Conservation (phyloP, 2,113 vertebrate genomes). For the Urocolius indicus region DNA sequence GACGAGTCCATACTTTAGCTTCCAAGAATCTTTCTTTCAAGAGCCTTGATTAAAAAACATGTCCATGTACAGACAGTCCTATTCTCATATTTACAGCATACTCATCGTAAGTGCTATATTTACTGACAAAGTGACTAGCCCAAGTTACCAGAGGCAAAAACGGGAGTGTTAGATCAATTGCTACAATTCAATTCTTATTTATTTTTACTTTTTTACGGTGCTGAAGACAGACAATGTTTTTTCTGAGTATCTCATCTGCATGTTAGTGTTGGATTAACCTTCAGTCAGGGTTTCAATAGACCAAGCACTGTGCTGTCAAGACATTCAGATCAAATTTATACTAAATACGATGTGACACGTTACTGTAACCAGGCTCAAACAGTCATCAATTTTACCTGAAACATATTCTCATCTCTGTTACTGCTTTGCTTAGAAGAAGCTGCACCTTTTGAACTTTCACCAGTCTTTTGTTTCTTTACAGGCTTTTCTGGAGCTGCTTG, state of each 20-base stretch:
- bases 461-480: conserved; percentile 91
- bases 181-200: background rate
- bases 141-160: too few species aligned
- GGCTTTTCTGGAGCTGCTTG: conserved; percentile 85
- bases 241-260: background rate
- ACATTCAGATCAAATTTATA: background rate
- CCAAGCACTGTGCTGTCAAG: background rate
- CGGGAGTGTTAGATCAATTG: background rate
- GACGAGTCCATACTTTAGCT: too few species aligned
- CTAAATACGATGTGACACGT: background rate
- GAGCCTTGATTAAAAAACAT: too few species aligned
- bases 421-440: conserved; percentile 87
- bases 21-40: too few species aligned
- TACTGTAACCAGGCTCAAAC: background rate
- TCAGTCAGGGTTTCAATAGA: background rate
- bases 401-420: conserved; percentile 91
- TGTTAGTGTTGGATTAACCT: fast-evolving
- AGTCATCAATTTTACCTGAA: conserved; percentile 84
- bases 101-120: too few species aligned
- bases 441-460: conserved; percentile 89
- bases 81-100: too few species aligned
- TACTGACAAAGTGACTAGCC: too few species aligned
- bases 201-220: background rate
- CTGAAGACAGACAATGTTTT: background rate
- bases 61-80: too few species aligned